A percentile compares a stretch with the other conserved stretches of the same genome.
Conservation (phyloP, 2,113 vertebrate species). For the Varanus komodoensis region DNA sequence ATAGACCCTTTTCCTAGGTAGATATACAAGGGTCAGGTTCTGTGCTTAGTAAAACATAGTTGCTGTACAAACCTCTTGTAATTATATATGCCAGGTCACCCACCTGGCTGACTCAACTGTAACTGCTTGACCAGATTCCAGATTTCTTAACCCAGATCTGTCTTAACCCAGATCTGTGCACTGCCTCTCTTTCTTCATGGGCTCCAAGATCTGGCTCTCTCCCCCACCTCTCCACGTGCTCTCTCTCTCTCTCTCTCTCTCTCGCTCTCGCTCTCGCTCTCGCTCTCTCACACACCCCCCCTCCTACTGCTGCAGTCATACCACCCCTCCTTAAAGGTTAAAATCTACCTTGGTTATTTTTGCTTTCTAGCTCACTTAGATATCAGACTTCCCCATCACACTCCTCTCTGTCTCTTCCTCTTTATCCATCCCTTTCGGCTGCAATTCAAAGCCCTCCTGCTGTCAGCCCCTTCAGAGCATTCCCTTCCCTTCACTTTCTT, state of each 20-base stretch:
- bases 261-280: neutral
- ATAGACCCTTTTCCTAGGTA: neutral
- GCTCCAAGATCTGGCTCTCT: too few species aligned
- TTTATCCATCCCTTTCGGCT: neutral
- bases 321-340: neutral
- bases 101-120: neutral
- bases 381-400: neutral
- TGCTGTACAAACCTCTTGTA: neutral
- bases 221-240: too few species aligned
- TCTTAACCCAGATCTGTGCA: too few species aligned
- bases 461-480: neutral
- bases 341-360: neutral
- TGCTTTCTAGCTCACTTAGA: neutral
- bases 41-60: neutral
- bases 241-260: too few species aligned
- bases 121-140: too few species aligned
- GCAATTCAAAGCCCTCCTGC: neutral
- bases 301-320: neutral
- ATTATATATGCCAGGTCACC: neutral
- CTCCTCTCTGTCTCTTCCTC: too few species aligned
- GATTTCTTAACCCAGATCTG: too few species aligned
- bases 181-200: too few species aligned
- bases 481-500: neutral
- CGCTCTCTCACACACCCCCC: neutral
- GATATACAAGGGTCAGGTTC: neutral